A percentile compares a stretch with the other conserved stretches of the same genome.
These are phyloP conservation scores for Synaphobranchus kaupii DNA, from an alignment of 2,797 vertebrate genomes.

Conservation along the genomic window DNA sequence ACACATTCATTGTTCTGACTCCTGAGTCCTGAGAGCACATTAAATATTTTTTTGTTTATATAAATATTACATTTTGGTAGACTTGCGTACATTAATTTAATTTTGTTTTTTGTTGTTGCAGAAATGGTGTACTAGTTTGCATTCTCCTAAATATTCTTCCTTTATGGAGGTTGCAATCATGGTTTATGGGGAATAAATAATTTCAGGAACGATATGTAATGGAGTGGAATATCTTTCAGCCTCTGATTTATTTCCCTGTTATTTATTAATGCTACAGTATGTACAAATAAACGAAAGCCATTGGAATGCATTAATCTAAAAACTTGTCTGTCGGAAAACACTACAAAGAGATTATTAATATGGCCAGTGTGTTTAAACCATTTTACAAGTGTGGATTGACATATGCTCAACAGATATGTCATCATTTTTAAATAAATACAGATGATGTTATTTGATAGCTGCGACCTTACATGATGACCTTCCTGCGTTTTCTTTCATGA, in stretches of 20 bases:
- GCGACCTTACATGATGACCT: not conserved
- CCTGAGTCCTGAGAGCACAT: not conserved
- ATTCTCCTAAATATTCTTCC: not conserved
- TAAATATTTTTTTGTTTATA: not conserved
- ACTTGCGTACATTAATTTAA: conserved; percentile 7
- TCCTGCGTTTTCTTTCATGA: not conserved
- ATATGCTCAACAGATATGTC: not conserved
- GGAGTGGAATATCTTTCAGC: not conserved
- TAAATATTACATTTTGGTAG: not conserved
- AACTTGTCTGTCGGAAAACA: not conserved
- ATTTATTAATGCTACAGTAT: conserved; percentile 6
- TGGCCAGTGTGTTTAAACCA: not conserved
- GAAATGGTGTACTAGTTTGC: not conserved
- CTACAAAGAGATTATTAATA: not conserved
- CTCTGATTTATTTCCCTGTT: not conserved
- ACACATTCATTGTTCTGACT: not conserved
- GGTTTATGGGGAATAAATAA: not conserved
- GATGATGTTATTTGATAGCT: not conserved
- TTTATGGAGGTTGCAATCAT: not conserved
- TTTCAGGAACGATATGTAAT: not conserved
- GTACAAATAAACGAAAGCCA: not conserved
- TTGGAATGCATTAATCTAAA: not conserved
- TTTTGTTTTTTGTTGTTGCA: not conserved
- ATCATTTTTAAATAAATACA: not conserved
- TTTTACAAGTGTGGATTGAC: not conserved